Conservation (phyloP, 2,797 vertebrate genomes). For the Ataeniobius toweri region DNA sequence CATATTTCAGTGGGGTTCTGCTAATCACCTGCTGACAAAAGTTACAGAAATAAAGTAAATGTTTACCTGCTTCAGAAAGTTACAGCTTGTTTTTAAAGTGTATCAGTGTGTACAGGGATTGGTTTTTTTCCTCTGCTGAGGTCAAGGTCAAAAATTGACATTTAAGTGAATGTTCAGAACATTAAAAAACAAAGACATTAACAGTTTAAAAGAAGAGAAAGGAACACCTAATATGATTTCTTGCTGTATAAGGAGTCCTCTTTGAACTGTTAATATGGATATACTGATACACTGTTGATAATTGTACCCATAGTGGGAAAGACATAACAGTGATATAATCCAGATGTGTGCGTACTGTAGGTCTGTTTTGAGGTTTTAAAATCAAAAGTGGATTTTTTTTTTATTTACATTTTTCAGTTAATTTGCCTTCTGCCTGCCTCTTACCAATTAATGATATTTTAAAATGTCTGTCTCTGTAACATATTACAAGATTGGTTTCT, state of each 20-base stretch:
- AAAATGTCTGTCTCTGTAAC: too few relatives aligned
- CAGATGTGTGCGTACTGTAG: background rate
- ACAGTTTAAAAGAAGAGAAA: conserved; percentile 13
- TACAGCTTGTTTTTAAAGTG: too few relatives aligned
- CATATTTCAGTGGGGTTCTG: too few relatives aligned
- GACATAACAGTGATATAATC: conserved; percentile 21
- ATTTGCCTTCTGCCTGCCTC: too few relatives aligned
- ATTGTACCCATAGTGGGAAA: conserved; percentile 4
- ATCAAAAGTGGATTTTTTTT: too few relatives aligned
- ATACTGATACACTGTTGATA: conserved; percentile 38
- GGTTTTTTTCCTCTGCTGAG: background rate
- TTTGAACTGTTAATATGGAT: conserved; percentile 54
- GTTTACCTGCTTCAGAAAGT: too few relatives aligned
- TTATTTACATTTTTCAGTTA: too few relatives aligned
- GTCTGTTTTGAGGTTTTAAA: too few relatives aligned
- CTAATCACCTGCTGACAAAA: too few relatives aligned
- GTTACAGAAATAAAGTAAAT: too few relatives aligned
- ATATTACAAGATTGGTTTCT: background rate
- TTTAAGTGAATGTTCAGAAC: conserved; percentile 30
- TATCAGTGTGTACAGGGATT: background rate
- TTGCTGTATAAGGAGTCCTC: conserved; percentile 47
- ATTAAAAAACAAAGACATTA: conserved; percentile 38
- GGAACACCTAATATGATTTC: conserved; percentile 17
- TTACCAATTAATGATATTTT: too few relatives aligned
- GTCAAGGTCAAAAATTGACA: conserved; percentile 21